A percentile compares a stretch with the other conserved stretches of the same genome.
These are phyloP conservation scores for Heliconius congener DNA, from an alignment of 1,140 invertebrate species.

Conservation along the genomic window DNA sequence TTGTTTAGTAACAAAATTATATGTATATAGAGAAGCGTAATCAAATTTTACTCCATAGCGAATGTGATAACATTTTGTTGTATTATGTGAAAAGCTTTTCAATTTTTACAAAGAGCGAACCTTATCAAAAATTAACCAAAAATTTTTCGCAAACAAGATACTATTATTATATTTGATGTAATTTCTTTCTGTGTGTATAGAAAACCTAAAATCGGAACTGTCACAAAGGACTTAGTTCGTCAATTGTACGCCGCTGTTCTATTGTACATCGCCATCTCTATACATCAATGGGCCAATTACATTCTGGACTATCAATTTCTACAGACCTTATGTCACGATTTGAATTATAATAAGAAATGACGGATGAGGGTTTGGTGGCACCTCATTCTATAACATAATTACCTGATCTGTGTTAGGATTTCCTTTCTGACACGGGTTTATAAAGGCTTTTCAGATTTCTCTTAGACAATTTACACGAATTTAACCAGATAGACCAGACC, in stretches of 20 bases:
- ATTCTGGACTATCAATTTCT: constrained; percentile 35
- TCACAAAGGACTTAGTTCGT: constrained; percentile 33
- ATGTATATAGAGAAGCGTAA: neutral
- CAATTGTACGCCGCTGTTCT: constrained; percentile 31
- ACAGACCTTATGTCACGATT: constrained; percentile 27
- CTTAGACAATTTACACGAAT: neutral
- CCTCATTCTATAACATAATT: constrained; percentile 16
- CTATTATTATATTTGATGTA: constrained; percentile 19
- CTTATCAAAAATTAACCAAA: neutral
- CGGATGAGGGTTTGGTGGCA: constrained; percentile 21
- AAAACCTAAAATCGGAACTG: constrained; percentile 27
- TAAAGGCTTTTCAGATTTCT: neutral
- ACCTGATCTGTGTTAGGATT: constrained; percentile 21
- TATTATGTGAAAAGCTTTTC: neutral
- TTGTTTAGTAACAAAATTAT: neutral
- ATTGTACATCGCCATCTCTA: constrained; percentile 34
- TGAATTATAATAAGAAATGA: constrained; percentile 27
- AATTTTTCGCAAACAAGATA: neutral
- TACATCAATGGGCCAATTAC: constrained; percentile 32
- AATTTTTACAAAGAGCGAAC: neutral
- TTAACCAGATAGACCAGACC: neutral
- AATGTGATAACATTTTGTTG: constrained; percentile 13
- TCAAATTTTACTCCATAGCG: neutral
- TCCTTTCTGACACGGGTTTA: constrained; percentile 7
- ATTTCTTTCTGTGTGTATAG: constrained; percentile 29